Evolutionary conservation across 2,888 invertebrate species (phyloP), one percentile per base, ranked within the genome.

Genomic region (Choreutis nemorana): DNA sequence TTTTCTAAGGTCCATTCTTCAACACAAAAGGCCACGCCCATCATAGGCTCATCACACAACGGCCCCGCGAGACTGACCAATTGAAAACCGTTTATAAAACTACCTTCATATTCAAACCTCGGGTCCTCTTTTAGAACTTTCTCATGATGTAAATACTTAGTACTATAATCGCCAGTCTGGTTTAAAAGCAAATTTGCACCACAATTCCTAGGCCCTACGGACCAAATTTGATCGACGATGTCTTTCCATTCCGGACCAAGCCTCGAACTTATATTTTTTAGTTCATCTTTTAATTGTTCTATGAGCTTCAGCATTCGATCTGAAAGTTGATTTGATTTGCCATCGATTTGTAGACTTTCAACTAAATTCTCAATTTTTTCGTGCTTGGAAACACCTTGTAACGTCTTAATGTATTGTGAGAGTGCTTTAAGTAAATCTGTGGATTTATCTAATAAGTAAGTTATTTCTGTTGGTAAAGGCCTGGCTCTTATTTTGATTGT

Each of bases 21-120:
- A 2, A 98, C 83, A 30, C 91, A 80, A 70, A 97, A 96, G 10
- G 90, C 92, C 1, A 97, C 94, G 1, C 97, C 97, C 78, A 90
- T 90, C 88, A 99, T 88, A 2, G 97, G 96, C 56, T 99, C 99
- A 49, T 97, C 96, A 67, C 98, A 99, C 24, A 99, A 63, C 0
- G 98, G 98, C 0, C 99, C 99, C 23, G 93, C 87, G 30, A 90
- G 66, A 14, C 94, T 86, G 4, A 92, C 91, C 63, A 94, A 65
- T 81, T 94, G 90, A 66, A 95, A 88, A 5, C 93, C 94, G 66
- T 90, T 92, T 3, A 93, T 81, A 55, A 95, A 87, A 58, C 88
- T 88, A 54, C 87, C 88, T 49, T 91, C 92, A 56, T 81, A 85
- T 44, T 84, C 83, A 32, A 80, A 79, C 26, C 86, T 77, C 1